Conservation (phyloP, 2,113 vertebrate species). For the Polyodon spathula region DNA sequence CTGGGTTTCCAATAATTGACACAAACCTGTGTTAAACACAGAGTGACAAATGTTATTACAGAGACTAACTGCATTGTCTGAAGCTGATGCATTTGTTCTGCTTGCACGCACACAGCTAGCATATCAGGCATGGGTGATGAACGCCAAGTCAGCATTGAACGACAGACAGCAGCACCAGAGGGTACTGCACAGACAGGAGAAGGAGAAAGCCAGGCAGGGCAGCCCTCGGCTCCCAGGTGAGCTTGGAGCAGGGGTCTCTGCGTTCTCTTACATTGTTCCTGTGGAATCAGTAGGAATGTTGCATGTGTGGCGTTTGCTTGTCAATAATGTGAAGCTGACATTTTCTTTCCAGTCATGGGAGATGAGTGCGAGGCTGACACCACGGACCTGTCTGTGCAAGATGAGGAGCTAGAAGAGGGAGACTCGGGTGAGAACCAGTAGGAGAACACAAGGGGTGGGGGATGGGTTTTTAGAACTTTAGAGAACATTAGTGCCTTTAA, state of each 20-base stretch:
- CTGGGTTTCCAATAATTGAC: no score
- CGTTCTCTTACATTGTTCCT: no score
- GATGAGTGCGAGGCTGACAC: constrained; percentile 22
- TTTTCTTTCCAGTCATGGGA: constrained; percentile 26
- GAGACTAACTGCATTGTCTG: background rate
- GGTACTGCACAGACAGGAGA: constrained; percentile 13
- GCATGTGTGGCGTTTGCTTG: no score
- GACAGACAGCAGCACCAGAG: constrained; percentile 47
- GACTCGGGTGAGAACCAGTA: constrained; percentile 28
- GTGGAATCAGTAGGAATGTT: no score
- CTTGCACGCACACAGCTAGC: constrained; percentile 57
- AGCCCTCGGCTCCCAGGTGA: constrained; percentile 35
- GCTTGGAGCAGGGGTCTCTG: constrained; percentile 10
- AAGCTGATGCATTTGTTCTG: background rate
- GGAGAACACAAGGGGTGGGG: no score
- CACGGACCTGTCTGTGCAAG: constrained; percentile 21
- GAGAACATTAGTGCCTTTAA: no score
- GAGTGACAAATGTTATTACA: no score
- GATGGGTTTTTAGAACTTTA: no score
- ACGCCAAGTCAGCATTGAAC: constrained; percentile 61
- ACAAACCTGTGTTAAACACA: no score
- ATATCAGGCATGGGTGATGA: constrained; percentile 82
- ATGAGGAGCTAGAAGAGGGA: constrained; percentile 22
- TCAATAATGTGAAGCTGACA: background rate
- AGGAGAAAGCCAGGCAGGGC: constrained; percentile 19